Conservation (phyloP, 2,888 invertebrate species). For the Drosophila nr. fundita region DNA sequence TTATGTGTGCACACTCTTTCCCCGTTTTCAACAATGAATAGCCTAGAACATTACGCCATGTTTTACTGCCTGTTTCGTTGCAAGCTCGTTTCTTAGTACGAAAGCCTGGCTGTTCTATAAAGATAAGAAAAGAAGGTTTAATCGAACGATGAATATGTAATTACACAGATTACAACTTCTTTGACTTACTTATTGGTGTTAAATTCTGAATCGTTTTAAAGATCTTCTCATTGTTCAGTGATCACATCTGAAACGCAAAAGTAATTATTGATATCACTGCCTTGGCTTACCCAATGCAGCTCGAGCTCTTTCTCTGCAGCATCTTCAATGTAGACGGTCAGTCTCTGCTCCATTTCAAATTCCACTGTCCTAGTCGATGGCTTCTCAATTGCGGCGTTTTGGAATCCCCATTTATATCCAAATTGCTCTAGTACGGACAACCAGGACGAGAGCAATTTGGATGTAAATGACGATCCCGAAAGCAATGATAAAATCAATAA, state of each 20-base stretch:
- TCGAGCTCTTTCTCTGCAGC: constrained; percentile 87
- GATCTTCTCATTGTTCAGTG: constrained; percentile 84
- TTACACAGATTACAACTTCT: too few relatives aligned
- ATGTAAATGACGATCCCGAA: constrained; percentile 48
- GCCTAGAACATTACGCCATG: too few relatives aligned
- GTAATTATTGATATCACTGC: not conserved
- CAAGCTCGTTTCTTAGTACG: too few relatives aligned
- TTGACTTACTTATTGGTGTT: not conserved
- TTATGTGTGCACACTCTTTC: not conserved
- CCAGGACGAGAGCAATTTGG: constrained; percentile 60
- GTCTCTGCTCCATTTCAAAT: constrained; percentile 87
- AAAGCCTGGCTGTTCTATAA: too few relatives aligned
- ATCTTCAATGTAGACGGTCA: constrained; percentile 87
- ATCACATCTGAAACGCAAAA: not conserved
- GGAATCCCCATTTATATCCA: constrained; percentile 75
- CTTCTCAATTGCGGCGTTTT: constrained; percentile 50
- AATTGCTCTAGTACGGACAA: constrained; percentile 30
- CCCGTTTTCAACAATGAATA: too few relatives aligned
- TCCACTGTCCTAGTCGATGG: not conserved
- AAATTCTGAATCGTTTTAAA: not conserved
- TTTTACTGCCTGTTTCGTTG: too few relatives aligned
- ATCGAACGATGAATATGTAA: too few relatives aligned
- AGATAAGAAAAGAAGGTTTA: too few relatives aligned
- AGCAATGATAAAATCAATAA: constrained; percentile 54
- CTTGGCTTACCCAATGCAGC: constrained; percentile 88